These are phyloP conservation scores for Phyllostomus hastatus DNA, from an alignment of 2,113 vertebrate species.

Conservation along the genomic window DNA sequence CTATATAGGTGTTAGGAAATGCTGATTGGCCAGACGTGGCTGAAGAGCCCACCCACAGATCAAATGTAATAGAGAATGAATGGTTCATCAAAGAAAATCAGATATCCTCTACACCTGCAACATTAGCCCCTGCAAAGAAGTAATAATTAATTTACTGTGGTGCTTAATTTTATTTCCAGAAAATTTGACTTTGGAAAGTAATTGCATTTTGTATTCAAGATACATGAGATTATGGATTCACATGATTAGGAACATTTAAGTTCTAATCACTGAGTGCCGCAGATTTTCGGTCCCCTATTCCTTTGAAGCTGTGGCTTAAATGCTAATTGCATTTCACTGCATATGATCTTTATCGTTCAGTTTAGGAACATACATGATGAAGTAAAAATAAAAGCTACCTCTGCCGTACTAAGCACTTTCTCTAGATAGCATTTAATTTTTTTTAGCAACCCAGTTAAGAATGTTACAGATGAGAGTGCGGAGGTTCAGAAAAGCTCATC, in stretches of 20 bases:
- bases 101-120: neutral
- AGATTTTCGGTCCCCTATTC: neutral
- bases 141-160: neutral
- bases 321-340: neutral
- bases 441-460: neutral
- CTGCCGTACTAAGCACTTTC: neutral
- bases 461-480: neutral
- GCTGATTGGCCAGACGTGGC: neutral
- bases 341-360: neutral
- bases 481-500: neutral
- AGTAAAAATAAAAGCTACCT: neutral
- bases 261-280: neutral
- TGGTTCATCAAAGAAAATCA: neutral
- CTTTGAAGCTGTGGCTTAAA: neutral
- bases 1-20: neutral
- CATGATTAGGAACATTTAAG: neutral
- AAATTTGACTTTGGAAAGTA: neutral
- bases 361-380: neutral
- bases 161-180: neutral
- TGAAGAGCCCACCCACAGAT: neutral
- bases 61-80: neutral
- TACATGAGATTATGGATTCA: neutral
- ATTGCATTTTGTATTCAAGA: neutral
- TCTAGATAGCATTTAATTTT: neutral
- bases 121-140: neutral